These are phyloP conservation scores for Drosophila greeni DNA, from an alignment of 2,888 invertebrate genomes.

Conservation along the genomic window DNA sequence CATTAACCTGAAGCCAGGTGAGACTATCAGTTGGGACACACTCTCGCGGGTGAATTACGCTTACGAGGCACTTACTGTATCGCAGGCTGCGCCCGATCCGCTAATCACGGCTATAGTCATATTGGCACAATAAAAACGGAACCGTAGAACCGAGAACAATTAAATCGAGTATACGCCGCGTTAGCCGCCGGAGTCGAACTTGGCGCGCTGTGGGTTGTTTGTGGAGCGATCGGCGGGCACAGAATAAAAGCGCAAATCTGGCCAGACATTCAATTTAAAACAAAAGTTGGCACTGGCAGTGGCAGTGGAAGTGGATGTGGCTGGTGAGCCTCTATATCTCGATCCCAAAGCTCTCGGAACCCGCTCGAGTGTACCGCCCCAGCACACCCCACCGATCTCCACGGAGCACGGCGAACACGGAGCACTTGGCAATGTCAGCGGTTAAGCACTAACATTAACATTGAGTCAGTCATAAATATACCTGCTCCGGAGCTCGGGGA, in stretches of 20 bases:
- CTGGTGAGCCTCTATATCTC: slow-evolving; percentile 40
- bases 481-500: slow-evolving; percentile 35
- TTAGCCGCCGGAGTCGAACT: slow-evolving; percentile 22
- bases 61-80: slow-evolving; percentile 58
- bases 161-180: slow-evolving; percentile 56
- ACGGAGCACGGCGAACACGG: background rate
- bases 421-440: slow-evolving; percentile 56
- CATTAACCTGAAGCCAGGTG: background rate
- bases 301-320: slow-evolving; percentile 14
- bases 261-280: slow-evolving; percentile 52
- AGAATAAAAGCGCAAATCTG: slow-evolving; percentile 58
- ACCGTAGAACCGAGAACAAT: slow-evolving; percentile 19
- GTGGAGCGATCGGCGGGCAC: slow-evolving; percentile 55
- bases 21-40: slow-evolving; percentile 20
- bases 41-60: slow-evolving; percentile 19
- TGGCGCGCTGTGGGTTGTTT: slow-evolving; percentile 41
- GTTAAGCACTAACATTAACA: slow-evolving; percentile 57
- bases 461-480: slow-evolving; percentile 53
- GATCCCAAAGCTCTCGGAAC: slow-evolving; percentile 52
- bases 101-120: slow-evolving; percentile 55
- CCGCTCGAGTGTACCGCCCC: slow-evolving; percentile 40
- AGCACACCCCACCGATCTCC: slow-evolving; percentile 19
- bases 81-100: slow-evolving; percentile 42
- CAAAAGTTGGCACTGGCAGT: slow-evolving; percentile 26
- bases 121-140: slow-evolving; percentile 11